Conservation (phyloP, 1,140 invertebrate genomes). For the Venustaconcha ellipsiformis region DNA sequence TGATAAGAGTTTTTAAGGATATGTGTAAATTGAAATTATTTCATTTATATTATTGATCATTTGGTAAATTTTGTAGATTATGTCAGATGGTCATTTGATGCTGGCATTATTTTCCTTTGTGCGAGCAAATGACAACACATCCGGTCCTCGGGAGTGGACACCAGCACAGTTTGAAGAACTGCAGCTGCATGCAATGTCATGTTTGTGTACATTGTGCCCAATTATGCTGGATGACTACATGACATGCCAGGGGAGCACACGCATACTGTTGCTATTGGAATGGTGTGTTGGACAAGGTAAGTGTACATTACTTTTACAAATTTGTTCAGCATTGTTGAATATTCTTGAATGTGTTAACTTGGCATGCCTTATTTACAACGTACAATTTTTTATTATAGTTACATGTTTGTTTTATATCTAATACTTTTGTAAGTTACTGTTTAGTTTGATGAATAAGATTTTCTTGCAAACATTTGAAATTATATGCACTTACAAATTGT, state of each 20-base stretch:
- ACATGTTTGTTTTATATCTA: no score
- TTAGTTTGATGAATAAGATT: no score
- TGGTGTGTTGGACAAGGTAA: slow-evolving; percentile 67
- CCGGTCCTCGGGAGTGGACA: slow-evolving; percentile 60
- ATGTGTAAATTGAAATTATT: no score
- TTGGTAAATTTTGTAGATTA: slow-evolving; percentile 48
- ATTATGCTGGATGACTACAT: slow-evolving; percentile 68
- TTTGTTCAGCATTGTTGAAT: no score
- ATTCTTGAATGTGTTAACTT: no score
- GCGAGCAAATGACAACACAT: slow-evolving; percentile 58
- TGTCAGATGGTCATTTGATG: slow-evolving; percentile 66
- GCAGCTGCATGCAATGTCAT: slow-evolving; percentile 66
- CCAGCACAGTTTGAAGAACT: slow-evolving; percentile 69
- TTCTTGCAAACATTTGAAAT: no score
- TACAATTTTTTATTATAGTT: no score
- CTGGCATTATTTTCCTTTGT: slow-evolving; percentile 67
- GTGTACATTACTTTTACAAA: not conserved
- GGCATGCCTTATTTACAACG: no score
- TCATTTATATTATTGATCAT: no score
- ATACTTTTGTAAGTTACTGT: no score
- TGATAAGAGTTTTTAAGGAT: no score
- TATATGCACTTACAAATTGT: no score
- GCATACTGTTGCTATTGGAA: slow-evolving; percentile 66
- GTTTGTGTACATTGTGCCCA: slow-evolving; percentile 63
- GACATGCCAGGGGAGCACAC: slow-evolving; percentile 66